Evolutionary conservation across 2,797 vertebrate genomes (phyloP).

Genomic region (Sarcoramphus papa): DNA sequence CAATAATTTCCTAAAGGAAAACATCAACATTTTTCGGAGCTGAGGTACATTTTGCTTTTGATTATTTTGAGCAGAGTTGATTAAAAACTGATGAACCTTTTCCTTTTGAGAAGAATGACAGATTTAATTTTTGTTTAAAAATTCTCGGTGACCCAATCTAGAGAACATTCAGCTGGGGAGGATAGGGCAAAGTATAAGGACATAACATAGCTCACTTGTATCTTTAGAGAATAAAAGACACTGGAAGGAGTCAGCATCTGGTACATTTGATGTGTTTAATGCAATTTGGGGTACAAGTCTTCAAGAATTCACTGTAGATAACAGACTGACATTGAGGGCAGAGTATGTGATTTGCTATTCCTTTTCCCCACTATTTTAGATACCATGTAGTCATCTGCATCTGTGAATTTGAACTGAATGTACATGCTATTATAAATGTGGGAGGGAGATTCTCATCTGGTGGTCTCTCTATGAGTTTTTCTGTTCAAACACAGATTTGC

Average conservation of each 20-base stretch:
- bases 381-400: background rate
- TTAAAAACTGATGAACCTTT: background rate
- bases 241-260: background rate
- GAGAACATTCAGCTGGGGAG: background rate
- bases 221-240: background rate
- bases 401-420: background rate
- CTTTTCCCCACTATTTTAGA: background rate
- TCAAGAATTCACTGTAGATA: background rate
- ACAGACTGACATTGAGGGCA: background rate
- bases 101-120: background rate
- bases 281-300: background rate
- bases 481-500: background rate
- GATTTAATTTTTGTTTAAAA: background rate
- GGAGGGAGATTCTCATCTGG: background rate
- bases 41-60: background rate
- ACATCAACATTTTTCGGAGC: background rate
- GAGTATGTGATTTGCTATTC: background rate
- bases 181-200: background rate
- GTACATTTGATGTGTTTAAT: background rate
- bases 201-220: background rate
- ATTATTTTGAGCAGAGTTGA: constrained; percentile 6
- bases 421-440: background rate
- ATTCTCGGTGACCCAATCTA: background rate
- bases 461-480: background rate
- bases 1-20: background rate